A percentile compares a stretch with the other conserved stretches of the same genome.
These are phyloP conservation scores for Eugnorisma glareosa DNA, from an alignment of 2,888 invertebrate species.

Conservation along the genomic window DNA sequence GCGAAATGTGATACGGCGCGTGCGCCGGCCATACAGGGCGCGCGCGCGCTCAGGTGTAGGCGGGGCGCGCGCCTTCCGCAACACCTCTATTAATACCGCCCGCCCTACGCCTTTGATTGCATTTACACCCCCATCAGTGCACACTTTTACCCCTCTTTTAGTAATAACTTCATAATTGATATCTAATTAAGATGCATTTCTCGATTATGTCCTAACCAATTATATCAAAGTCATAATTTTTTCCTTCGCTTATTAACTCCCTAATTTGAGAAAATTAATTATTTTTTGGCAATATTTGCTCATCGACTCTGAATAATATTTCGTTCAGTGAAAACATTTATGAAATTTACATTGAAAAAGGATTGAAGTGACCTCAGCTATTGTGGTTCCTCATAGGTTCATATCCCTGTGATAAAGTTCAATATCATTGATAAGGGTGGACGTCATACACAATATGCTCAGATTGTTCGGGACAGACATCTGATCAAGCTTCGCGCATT, in stretches of 20 bases:
- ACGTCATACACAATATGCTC: slow-evolving; percentile 53
- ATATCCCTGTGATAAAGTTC: slow-evolving; percentile 67
- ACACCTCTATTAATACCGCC: slow-evolving; percentile 88
- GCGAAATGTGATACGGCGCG: slow-evolving; percentile 88
- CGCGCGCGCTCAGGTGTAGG: slow-evolving; percentile 83
- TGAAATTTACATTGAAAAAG: not conserved
- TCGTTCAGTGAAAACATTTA: not conserved
- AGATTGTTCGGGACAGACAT: slow-evolving; percentile 64
- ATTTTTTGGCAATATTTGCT: not conserved
- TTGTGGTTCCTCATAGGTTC: slow-evolving; percentile 51
- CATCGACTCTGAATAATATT: not conserved
- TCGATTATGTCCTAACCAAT: slow-evolving; percentile 8
- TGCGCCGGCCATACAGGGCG: slow-evolving; percentile 85
- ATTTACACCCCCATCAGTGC: slow-evolving; percentile 71
- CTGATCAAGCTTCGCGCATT: slow-evolving; percentile 72
- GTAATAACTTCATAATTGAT: slow-evolving; percentile 15
- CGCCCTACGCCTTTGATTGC: slow-evolving; percentile 76
- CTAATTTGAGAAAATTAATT: not conserved
- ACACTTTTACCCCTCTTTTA: slow-evolving; percentile 23
- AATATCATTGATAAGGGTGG: slow-evolving; percentile 67
- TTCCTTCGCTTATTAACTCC: slow-evolving; percentile 44
- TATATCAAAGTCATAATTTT: not conserved
- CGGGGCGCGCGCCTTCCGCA: slow-evolving; percentile 78
- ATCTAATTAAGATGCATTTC: not conserved
- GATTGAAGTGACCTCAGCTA: slow-evolving; percentile 52